phyloP scores from a whole-genome alignment of 2,888 invertebrate species.

The Caenorhabditis sp. region DNA sequence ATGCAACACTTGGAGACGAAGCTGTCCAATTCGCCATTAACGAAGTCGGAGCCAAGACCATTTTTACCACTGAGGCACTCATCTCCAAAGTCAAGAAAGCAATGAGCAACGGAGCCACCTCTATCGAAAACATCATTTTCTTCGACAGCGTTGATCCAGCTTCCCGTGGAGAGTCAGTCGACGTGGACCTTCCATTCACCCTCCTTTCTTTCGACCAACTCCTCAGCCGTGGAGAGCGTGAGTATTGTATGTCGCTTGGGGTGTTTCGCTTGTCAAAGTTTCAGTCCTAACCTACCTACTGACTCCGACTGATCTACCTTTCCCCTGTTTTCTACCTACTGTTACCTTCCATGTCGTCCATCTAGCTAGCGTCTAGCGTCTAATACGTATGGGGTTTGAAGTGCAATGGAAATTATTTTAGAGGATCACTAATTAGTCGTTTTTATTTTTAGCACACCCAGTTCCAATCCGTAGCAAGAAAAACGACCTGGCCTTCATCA shows the following conservation, averaged over 20 bases:
- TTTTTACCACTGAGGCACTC: constrained; percentile 94
- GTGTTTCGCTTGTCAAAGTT: constrained; percentile 29
- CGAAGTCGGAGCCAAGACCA: constrained; percentile 94
- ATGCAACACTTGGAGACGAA: constrained; percentile 96
- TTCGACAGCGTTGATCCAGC: constrained; percentile 76
- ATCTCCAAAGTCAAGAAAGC: constrained; percentile 76
- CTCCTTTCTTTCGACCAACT: constrained; percentile 78
- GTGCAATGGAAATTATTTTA: neutral
- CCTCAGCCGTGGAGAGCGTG: constrained; percentile 72
- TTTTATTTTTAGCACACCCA: constrained; percentile 60
- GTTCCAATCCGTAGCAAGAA: constrained; percentile 86
- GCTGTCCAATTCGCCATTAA: constrained; percentile 97
- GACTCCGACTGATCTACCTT: neutral
- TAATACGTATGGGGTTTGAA: constrained; percentile 33
- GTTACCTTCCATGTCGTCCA: constrained; percentile 16
- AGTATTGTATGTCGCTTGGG: constrained; percentile 60
- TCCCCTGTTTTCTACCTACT: neutral
- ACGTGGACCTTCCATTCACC: constrained; percentile 62
- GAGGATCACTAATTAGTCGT: neutral
- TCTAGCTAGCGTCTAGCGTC: constrained; percentile 31
- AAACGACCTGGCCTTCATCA: constrained; percentile 94
- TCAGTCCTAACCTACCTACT: constrained; percentile 27
- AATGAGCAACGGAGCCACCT: constrained; percentile 75
- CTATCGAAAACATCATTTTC: constrained; percentile 79
- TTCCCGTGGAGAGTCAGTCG: constrained; percentile 65